Evolutionary conservation across 2,113 vertebrate species (phyloP).

Genomic region (Balaeniceps rex): DNA sequence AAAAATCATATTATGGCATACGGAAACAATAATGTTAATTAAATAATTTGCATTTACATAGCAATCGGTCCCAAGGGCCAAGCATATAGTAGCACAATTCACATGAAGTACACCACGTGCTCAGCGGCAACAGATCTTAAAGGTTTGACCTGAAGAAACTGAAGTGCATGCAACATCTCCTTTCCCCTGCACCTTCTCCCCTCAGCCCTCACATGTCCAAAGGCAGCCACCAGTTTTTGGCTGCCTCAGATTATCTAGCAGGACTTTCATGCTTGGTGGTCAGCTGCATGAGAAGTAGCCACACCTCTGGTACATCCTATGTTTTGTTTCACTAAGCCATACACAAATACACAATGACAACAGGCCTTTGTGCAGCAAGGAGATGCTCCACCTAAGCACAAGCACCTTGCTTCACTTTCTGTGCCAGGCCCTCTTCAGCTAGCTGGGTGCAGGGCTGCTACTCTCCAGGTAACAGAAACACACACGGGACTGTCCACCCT

Average conservation of each 20-base stretch:
- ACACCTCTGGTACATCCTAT: background rate
- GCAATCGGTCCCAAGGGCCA: constrained; percentile 42
- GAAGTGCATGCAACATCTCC: background rate
- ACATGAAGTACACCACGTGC: background rate
- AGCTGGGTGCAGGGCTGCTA: background rate
- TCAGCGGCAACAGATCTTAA: background rate
- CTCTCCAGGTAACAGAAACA: background rate
- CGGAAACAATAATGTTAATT: constrained; percentile 64
- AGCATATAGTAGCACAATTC: constrained; percentile 15
- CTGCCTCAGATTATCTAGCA: background rate
- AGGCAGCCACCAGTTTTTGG: background rate
- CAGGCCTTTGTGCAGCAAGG: background rate
- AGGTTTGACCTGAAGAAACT: background rate
- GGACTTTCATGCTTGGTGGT: background rate
- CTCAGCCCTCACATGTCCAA: background rate
- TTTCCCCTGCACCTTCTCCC: background rate
- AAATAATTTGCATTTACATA: constrained; percentile 64
- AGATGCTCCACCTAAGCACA: background rate
- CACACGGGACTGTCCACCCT: background rate
- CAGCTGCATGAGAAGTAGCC: background rate
- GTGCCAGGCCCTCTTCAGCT: background rate
- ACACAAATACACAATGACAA: background rate
- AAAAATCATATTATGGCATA: constrained; percentile 62
- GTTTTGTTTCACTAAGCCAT: background rate
- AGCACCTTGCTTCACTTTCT: background rate